Percentiles rank a stretch among this genome's conserved stretches.
phyloP scores from a whole-genome alignment of 2,113 vertebrate species.

The Colaptes auratus region DNA sequence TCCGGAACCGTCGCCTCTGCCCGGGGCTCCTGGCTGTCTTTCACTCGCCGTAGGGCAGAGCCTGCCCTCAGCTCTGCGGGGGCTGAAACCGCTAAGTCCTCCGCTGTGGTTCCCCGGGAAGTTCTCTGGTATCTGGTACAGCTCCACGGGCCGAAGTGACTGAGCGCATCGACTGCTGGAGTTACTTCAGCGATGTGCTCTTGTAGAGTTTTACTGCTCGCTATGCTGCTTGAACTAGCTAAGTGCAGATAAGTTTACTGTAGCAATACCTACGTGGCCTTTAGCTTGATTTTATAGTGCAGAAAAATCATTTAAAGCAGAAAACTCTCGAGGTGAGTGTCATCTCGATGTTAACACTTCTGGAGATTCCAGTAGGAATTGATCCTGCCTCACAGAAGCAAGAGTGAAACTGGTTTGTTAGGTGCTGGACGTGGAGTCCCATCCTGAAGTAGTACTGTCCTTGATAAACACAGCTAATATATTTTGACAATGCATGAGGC shows the following conservation, averaged over 20 bases:
- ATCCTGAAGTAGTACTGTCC: background rate
- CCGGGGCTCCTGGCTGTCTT: background rate
- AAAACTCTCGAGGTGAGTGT: background rate
- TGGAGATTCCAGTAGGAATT: background rate
- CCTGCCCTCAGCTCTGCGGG: background rate
- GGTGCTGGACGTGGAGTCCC: accelerated
- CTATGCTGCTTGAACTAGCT: accelerated
- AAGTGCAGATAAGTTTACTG: too few species aligned
- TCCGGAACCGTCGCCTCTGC: too few species aligned
- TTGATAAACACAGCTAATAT: background rate
- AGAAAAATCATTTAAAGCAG: background rate
- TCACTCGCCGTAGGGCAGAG: accelerated
- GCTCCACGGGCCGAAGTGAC: background rate
- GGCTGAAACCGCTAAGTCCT: background rate
- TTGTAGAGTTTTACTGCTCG: accelerated
- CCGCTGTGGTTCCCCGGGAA: too few species aligned
- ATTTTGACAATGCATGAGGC: background rate
- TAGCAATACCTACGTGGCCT: background rate
- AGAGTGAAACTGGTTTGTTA: background rate
- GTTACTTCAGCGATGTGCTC: background rate
- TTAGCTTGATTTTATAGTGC: background rate
- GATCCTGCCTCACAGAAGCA: background rate
- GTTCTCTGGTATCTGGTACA: accelerated
- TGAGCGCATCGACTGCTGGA: background rate
- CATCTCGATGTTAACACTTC: background rate